Evolutionary conservation across 2,888 invertebrate genomes (phyloP).

Genomic region (Andricus curvator): DNA sequence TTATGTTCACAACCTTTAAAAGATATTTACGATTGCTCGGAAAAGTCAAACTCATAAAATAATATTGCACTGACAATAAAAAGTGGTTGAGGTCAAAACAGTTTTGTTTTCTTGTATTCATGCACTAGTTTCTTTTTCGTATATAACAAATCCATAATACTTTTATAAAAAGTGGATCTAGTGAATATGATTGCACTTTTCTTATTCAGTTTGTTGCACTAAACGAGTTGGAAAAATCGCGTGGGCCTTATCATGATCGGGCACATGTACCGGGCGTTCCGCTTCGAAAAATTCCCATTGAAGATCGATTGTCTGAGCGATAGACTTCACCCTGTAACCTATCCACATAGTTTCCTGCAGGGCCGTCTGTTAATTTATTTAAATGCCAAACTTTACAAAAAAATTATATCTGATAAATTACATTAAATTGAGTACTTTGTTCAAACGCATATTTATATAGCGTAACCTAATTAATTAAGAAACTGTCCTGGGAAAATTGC

Average conservation of each 20-base stretch:
- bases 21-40: neutral
- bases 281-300: slow-evolving; percentile 22
- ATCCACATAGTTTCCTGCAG: neutral
- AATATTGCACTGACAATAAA: neutral
- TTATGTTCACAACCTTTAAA: neutral
- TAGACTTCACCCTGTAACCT: slow-evolving; percentile 2
- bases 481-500: too few species aligned
- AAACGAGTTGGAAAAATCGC: slow-evolving; percentile 28
- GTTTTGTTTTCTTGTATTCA: neutral
- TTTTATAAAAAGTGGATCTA: neutral
- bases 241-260: slow-evolving; percentile 10
- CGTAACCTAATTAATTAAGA: too few species aligned
- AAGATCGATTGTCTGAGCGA: neutral
- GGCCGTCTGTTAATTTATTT: neutral
- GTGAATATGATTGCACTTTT: slow-evolving; percentile 13
- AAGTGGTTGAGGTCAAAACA: neutral
- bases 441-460: too few species aligned
- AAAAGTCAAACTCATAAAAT: neutral
- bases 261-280: neutral
- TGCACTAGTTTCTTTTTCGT: neutral
- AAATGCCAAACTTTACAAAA: too few species aligned
- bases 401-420: too few species aligned
- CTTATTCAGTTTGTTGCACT: slow-evolving; percentile 10
- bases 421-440: too few species aligned
- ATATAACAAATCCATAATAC: neutral